A percentile compares a stretch with the other conserved stretches of the same genome.
Conservation (phyloP, 2,113 vertebrate genomes). For the Clinocottus analis region DNA sequence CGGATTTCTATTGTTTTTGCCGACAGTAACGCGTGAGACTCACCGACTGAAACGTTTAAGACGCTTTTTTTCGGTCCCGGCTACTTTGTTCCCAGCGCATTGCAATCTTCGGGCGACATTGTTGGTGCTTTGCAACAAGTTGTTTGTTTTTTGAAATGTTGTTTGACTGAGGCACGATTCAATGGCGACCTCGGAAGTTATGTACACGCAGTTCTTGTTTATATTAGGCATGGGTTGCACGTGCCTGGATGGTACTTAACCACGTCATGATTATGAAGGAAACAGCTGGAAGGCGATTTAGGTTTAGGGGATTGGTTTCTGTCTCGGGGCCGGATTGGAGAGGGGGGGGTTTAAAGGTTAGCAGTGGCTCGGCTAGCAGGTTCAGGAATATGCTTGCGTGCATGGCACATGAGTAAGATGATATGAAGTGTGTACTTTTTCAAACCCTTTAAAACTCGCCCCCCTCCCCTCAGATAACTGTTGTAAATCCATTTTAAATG, state of each 20-base stretch:
- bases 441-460: not conserved
- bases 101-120: not conserved
- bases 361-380: not conserved
- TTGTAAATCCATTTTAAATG: not conserved
- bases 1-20: too few species aligned
- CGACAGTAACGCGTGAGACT: not conserved
- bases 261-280: constrained; percentile 52
- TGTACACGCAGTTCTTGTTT: constrained; percentile 43
- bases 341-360: constrained; percentile 38
- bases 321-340: constrained; percentile 24
- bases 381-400: not conserved
- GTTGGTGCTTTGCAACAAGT: not conserved
- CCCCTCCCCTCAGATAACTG: not conserved
- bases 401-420: not conserved
- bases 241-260: constrained; percentile 29
- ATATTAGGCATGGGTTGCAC: constrained; percentile 44
- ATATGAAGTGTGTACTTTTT: not conserved
- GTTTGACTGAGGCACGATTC: not conserved
- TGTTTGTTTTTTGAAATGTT: not conserved
- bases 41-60: not conserved
- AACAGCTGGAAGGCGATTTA: constrained; percentile 62
- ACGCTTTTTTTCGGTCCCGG: not conserved
- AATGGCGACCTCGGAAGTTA: constrained; percentile 10
- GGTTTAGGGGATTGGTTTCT: not conserved
- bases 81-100: not conserved